Percentiles rank a stretch among this genome's conserved stretches.
These are phyloP conservation scores for Agrochola circellaris DNA, from an alignment of 2,888 invertebrate genomes.

Conservation along the genomic window DNA sequence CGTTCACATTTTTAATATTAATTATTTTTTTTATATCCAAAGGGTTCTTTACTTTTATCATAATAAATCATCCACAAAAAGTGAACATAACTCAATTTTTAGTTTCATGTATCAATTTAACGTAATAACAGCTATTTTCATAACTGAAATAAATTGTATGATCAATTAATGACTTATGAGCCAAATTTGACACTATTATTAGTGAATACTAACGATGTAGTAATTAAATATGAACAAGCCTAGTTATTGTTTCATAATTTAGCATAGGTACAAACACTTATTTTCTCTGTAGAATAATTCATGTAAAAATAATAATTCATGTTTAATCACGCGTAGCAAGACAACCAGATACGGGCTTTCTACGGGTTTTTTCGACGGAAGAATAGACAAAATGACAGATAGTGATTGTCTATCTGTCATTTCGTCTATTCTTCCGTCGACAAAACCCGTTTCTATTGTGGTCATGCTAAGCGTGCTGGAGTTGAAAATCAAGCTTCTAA, in stretches of 20 bases:
- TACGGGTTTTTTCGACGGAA: no score
- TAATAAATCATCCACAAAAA: slow-evolving; percentile 30
- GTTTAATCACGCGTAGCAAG: no score
- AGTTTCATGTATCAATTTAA: slow-evolving; percentile 28
- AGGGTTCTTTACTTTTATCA: background rate
- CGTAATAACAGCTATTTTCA: slow-evolving; percentile 30
- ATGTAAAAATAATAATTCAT: no score
- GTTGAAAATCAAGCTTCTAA: no score
- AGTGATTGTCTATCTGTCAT: no score
- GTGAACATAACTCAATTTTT: slow-evolving; percentile 10
- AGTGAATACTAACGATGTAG: slow-evolving; percentile 24
- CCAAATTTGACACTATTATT: slow-evolving; percentile 43
- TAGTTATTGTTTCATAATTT: background rate
- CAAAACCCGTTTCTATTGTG: no score
- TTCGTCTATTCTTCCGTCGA: no score
- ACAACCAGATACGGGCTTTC: no score
- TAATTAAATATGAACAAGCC: background rate
- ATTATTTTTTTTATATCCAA: background rate
- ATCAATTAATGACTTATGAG: slow-evolving; percentile 43
- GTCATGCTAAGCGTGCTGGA: no score
- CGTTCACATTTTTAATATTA: background rate
- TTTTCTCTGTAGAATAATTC: no score
- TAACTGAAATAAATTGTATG: slow-evolving; percentile 33
- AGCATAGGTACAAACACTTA: no score
- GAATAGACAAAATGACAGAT: no score